phyloP scores from a whole-genome alignment of 2,113 vertebrate genomes.

The Atractosteus spatula region DNA sequence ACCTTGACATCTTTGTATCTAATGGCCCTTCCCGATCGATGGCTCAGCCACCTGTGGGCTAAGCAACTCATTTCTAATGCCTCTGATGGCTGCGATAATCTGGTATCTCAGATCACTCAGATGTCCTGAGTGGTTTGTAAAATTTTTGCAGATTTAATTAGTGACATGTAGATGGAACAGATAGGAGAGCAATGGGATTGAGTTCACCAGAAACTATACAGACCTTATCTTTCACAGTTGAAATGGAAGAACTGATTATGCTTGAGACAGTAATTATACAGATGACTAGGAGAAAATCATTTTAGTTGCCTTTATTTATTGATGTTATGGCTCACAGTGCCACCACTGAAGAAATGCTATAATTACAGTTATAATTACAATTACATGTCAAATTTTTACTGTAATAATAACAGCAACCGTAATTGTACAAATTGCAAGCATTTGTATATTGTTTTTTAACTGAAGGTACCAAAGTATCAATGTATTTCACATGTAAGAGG shows the following conservation, averaged over 20 bases:
- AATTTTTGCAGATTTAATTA: slow-evolving; percentile 36
- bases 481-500: no score
- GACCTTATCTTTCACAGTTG: slow-evolving; percentile 22
- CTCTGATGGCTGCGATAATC: slow-evolving; percentile 31
- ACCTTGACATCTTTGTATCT: slow-evolving; percentile 52
- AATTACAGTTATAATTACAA: background rate
- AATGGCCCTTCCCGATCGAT: slow-evolving; percentile 48
- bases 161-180: slow-evolving; percentile 28
- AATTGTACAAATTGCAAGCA: no score
- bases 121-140: slow-evolving; percentile 1
- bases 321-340: background rate
- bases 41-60: slow-evolving; percentile 41
- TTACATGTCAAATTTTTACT: no score
- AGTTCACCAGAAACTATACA: slow-evolving; percentile 16
- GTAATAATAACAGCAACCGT: no score
- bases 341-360: background rate
- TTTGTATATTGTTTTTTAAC: no score
- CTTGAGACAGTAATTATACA: slow-evolving; percentile 1
- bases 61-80: slow-evolving; percentile 27
- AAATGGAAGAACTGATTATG: slow-evolving; percentile 16
- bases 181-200: slow-evolving; percentile 22
- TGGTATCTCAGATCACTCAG: slow-evolving; percentile 15
- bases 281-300: slow-evolving; percentile 4
- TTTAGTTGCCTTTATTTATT: background rate
- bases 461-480: no score